Base-by-base conservation (phyloP, 1,140 invertebrate species). In the Bombus waltoni region DNA sequence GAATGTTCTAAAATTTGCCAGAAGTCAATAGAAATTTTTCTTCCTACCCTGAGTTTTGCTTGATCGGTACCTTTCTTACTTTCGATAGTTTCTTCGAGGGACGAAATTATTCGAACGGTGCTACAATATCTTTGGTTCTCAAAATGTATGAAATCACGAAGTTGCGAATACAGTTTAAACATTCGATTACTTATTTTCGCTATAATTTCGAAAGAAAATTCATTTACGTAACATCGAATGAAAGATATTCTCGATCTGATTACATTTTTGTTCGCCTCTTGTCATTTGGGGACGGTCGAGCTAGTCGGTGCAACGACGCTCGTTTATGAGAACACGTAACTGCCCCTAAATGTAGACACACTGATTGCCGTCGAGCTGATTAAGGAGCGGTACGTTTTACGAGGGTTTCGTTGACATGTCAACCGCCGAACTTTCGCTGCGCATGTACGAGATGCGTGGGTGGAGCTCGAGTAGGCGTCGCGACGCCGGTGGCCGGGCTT, bases 361-460 rank as follows among this genome's bases (percentile, higher is more conserved):
- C 78, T 81, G 80, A 89, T 89, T 89, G 70, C 80, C 79, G 80
- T 74, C 65, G 84, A 75, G 86, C 91, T 93, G 92, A 93, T 93
- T 93, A 92, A 92, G 92, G 90, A 92, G 86, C 91, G 88, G 68
- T 68, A 66, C 89, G 82, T 90, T 93, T 93, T 93, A 93, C 85
- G 90, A 91, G 92, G 57, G 92, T 93, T 93, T 93, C 88, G 91
- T 75, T 92, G 90, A 93, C 93, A 92, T 92, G 92, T 91, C 89
- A 77, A 87, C 72, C 88, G 62, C 59, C 71, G 62, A 76, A 80
- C 80, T 85, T 81, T 88, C 73, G 81, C 72, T 88, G 89, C 90
- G 89, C 90, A 90, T 90, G 89, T 88, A 91, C 87, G 74, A 78
- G 81, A 42, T 42, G 57, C 80, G 81, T 91, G 89, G 89, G 90